These are phyloP conservation scores for Centropyge bicolor DNA, from an alignment of 2,797 vertebrate genomes.

Conservation along the genomic window DNA sequence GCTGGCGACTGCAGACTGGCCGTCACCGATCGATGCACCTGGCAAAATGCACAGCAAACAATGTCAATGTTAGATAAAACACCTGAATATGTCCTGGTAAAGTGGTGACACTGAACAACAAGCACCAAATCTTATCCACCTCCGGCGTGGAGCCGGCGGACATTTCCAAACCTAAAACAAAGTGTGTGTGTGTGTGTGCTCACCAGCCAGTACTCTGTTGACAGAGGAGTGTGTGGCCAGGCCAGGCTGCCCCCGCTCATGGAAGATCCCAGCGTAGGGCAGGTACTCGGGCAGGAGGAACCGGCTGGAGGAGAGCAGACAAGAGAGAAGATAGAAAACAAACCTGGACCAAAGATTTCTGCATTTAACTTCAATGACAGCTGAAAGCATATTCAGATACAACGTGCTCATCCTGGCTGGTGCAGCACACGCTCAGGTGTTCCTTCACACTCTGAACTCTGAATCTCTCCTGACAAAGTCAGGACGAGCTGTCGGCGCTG, in stretches of 20 bases:
- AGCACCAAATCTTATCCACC: background rate
- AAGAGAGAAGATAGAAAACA: background rate
- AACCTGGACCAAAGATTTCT: background rate
- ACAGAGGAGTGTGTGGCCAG: constrained; percentile 98
- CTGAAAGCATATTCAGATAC: background rate
- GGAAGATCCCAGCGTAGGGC: constrained; percentile 99
- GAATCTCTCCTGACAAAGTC: background rate
- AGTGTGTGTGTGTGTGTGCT: constrained; percentile 5
- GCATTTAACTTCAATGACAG: background rate
- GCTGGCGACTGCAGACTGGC: constrained; percentile 98
- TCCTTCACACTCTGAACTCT: background rate
- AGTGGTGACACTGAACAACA: background rate
- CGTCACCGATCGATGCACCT: constrained; percentile 98
- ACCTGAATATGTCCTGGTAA: no score
- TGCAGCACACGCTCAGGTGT: background rate
- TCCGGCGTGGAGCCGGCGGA: background rate
- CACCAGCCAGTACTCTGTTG: constrained; percentile 97
- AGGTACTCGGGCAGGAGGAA: constrained; percentile 98
- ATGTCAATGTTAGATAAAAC: background rate
- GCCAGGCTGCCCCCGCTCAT: constrained; percentile 96
- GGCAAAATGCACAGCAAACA: constrained; percentile 6
- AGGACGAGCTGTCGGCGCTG: background rate
- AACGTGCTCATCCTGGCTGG: background rate
- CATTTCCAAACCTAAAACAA: background rate
- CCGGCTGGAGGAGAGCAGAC: constrained; percentile 83